Evolutionary conservation across 2,797 vertebrate species (phyloP).

Genomic region (Acanthurus tractus): DNA sequence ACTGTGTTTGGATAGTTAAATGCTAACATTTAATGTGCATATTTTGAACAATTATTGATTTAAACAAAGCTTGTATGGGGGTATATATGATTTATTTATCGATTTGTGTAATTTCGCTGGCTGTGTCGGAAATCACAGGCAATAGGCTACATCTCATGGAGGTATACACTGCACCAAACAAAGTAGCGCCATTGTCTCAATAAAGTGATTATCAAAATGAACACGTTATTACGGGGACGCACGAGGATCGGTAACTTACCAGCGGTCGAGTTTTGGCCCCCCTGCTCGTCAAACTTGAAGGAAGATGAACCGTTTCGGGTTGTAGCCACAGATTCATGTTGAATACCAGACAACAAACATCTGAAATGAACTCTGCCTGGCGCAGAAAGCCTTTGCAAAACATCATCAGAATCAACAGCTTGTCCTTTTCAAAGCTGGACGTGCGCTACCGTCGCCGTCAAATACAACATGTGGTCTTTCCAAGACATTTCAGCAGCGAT

Average conservation of each 20-base stretch:
- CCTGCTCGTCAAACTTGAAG: constrained; percentile 4
- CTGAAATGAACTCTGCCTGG: background rate
- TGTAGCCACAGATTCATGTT: background rate
- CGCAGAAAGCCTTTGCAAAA: background rate
- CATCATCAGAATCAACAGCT: background rate
- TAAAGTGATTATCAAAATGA: background rate
- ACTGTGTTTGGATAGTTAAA: background rate
- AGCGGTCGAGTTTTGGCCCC: background rate
- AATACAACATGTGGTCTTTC: background rate
- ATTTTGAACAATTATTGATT: background rate
- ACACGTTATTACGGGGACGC: background rate
- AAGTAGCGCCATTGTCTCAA: background rate
- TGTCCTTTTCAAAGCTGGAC: constrained; percentile 15
- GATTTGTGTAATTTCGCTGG: background rate
- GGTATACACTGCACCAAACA: background rate
- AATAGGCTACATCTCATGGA: background rate
- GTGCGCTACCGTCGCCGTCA: background rate
- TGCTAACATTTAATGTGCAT: background rate
- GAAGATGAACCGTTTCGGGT: constrained; percentile 27
- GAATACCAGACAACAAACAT: background rate
- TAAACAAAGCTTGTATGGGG: too few species aligned
- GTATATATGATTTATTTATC: too few species aligned
- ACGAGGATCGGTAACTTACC: constrained; percentile 14
- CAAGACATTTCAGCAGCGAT: constrained; percentile 17
- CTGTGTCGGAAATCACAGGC: background rate